phyloP scores from a whole-genome alignment of 2,113 vertebrate species.

The Pleuronectes platessa region DNA sequence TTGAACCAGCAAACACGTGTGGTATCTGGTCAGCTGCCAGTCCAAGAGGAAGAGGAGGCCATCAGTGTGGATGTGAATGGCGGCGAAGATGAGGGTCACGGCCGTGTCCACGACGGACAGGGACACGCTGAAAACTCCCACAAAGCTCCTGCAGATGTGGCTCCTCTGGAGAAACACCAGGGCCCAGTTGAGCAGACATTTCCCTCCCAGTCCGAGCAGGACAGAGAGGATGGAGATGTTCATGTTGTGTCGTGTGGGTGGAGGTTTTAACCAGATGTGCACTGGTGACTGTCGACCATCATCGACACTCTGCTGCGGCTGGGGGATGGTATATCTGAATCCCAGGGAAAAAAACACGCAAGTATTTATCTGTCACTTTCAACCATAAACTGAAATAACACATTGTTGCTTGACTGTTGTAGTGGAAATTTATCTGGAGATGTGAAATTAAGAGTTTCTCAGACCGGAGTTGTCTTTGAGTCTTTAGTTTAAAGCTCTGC shows the following conservation, averaged over 20 bases:
- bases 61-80: slow-evolving; percentile 71
- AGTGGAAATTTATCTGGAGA: too few relatives aligned
- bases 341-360: not conserved
- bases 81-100: slow-evolving; percentile 68
- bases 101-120: slow-evolving; percentile 82
- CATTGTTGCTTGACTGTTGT: too few relatives aligned
- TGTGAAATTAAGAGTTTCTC: too few relatives aligned
- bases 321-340: not conserved
- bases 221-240: slow-evolving; percentile 56
- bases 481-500: too few relatives aligned
- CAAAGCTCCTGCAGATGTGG: slow-evolving; percentile 73
- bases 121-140: slow-evolving; percentile 85
- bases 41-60: slow-evolving; percentile 78
- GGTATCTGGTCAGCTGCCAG: slow-evolving; percentile 82
- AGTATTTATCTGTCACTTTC: not conserved
- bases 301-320: not conserved
- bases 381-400: too few relatives aligned
- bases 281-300: not conserved
- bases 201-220: slow-evolving; percentile 82
- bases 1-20: slow-evolving; percentile 87
- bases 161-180: slow-evolving; percentile 78
- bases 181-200: slow-evolving; percentile 82
- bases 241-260: slow-evolving; percentile 35
- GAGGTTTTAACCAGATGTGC: not conserved
- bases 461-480: too few relatives aligned